Conservation (phyloP, 2,113 vertebrate species). For the Gasterosteus aculeatus region DNA sequence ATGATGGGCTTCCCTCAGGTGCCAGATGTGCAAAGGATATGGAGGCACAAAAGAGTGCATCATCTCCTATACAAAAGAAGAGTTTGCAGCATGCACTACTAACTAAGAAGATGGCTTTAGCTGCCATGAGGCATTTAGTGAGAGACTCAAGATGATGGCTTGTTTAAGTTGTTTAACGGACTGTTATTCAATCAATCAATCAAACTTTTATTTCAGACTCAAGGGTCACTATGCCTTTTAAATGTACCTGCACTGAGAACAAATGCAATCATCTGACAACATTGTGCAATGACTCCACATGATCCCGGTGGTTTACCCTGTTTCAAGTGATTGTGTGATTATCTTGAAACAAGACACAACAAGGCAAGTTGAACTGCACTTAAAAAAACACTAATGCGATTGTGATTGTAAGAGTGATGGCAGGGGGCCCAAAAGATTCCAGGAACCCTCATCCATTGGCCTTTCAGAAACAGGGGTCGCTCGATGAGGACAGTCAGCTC, state of each 20-base stretch:
- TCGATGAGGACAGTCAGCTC: conserved; percentile 35
- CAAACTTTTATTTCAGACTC: no score
- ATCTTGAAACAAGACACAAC: conserved; percentile 15
- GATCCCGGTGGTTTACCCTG: neutral
- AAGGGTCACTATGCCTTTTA: neutral
- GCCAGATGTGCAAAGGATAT: neutral
- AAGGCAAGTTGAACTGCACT: neutral
- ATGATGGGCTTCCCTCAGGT: neutral
- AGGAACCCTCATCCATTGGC: conserved; percentile 24
- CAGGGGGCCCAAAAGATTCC: conserved; percentile 6
- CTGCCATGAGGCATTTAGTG: neutral
- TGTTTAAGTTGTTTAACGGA: neutral
- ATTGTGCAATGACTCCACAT: neutral
- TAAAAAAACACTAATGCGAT: neutral
- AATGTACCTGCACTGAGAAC: neutral
- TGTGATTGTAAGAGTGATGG: neutral
- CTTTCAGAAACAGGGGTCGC: conserved; percentile 23
- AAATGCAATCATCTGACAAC: neutral
- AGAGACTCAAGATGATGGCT: neutral
- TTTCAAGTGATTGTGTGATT: conserved; percentile 1
- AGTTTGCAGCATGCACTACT: neutral
- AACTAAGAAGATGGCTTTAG: neutral
- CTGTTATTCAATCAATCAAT: neutral
- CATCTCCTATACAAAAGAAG: neutral
- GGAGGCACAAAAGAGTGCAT: neutral